Evolutionary conservation across 2,797 vertebrate genomes (phyloP), one percentile per base, ranked within the genome.

Genomic region (Mus minutoides): DNA sequence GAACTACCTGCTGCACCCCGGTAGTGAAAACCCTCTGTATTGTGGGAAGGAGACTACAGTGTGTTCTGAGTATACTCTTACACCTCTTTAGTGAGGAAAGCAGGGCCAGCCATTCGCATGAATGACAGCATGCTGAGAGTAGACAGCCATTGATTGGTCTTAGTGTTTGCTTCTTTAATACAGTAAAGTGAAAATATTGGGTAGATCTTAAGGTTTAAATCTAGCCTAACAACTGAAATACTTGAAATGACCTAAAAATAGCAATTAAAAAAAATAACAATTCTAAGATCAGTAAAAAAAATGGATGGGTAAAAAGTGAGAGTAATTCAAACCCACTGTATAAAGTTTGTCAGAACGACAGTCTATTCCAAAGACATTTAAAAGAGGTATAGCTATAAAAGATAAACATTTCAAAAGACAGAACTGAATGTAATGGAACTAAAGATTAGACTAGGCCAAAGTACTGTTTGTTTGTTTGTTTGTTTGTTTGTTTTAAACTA

Each of bases 181-280:
- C 31, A 71, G 37, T 24, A 52, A 84, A 73, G 43, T 86, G 31
- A 34, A 92, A 22, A 37, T 89, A 19, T 34, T 92, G 60, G 52
- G 26, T 90, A 40, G 34, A 75, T 94, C 22, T 29, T 89, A 94
- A 92, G 31, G 37, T 69, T 94, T 85, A 95, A 95, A 84, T 54
- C 10, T 78, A 60, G 29, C 34, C 37, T 58, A 95, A 92, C 46
- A 64, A 71, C 8, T 71, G 83, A 87, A 90, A 78, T 95, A n/a
- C 54, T 43, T 88, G 17, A 92, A 89, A 24, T 77, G 75, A 86
- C 54, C 52, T 71, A 60, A 92, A 95, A 87, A 75, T 58, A 46
- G 37, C 89, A 83, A 71, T 77, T 86, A 69, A 85, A 64, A 62
- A 62, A 76, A 37, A 82, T 75, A 87, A 43, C 86, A 43, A 60